Percentiles rank a stretch among this genome's conserved stretches.
Conservation (phyloP, 2,113 vertebrate genomes). For the Talpa occidentalis region DNA sequence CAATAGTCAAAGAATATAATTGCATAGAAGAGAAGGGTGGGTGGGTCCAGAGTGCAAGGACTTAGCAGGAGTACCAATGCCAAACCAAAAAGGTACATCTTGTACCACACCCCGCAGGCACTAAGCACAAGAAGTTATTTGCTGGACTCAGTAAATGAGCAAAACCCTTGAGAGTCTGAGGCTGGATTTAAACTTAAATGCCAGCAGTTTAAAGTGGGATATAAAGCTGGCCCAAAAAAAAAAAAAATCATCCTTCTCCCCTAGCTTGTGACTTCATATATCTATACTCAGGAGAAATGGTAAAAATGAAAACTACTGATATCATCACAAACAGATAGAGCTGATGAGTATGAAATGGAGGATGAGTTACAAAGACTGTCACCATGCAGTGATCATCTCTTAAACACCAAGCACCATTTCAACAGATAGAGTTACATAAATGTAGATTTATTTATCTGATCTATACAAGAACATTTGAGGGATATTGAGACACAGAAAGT, state of each 20-base stretch:
- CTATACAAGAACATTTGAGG: neutral
- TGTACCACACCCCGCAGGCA: neutral
- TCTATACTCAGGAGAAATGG: neutral
- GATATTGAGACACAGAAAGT: neutral
- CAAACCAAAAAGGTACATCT: slow-evolving; percentile 37
- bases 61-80: neutral
- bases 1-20: slow-evolving; percentile 25
- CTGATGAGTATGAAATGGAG: neutral
- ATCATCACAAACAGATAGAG: neutral
- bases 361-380: neutral
- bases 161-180: slow-evolving; percentile 32
- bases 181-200: slow-evolving; percentile 2
- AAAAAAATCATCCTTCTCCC: neutral
- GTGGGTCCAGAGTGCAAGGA: neutral
- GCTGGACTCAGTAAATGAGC: slow-evolving; percentile 28
- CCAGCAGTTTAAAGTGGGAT: slow-evolving; percentile 22
- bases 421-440: neutral
- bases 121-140: neutral
- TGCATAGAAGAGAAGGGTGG: slow-evolving; percentile 6
- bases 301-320: neutral
- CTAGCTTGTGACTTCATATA: neutral
- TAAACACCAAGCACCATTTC: neutral
- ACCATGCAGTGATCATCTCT: neutral
- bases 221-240: neutral
- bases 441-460: neutral